These are phyloP conservation scores for Anoplopoma fimbria DNA, from an alignment of 2,113 vertebrate species.

Conservation along the genomic window DNA sequence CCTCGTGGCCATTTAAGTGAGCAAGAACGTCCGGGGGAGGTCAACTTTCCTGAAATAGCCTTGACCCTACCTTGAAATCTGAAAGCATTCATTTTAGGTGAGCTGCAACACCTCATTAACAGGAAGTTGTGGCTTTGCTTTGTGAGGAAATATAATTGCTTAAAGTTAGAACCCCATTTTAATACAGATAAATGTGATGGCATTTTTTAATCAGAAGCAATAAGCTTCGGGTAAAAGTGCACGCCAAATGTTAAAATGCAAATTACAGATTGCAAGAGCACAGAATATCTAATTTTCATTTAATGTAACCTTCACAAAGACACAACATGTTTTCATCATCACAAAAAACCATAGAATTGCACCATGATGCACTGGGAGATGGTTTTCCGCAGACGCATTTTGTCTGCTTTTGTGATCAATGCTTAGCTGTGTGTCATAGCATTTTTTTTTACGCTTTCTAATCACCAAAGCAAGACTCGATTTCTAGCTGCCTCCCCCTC, in stretches of 20 bases:
- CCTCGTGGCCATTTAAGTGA: conserved; percentile 76
- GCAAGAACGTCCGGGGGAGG: conserved; percentile 68
- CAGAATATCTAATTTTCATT: neutral
- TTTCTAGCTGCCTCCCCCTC: conserved; percentile 39
- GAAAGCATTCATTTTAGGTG: conserved; percentile 49
- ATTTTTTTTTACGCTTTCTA: conserved; percentile 27
- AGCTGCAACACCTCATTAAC: conserved; percentile 33
- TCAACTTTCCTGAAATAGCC: conserved; percentile 75
- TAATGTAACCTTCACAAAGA: conserved; percentile 1
- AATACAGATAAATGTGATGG: neutral
- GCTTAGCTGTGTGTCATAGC: neutral
- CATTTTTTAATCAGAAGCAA: neutral
- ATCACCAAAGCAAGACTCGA: conserved; percentile 44
- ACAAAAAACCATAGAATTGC: conserved; percentile 1
- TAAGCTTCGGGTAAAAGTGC: neutral
- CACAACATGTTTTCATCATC: neutral
- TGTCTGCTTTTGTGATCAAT: conserved; percentile 24
- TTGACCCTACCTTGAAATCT: conserved; percentile 81
- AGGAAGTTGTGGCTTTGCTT: conserved; percentile 3
- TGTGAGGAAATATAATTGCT: neutral
- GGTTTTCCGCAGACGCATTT: neutral
- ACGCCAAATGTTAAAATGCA: neutral
- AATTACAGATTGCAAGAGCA: conserved; percentile 18
- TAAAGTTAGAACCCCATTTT: neutral
- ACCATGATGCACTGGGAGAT: neutral